Conservation (phyloP, 2,797 vertebrate genomes). For the Distichodus sexfasciatus region DNA sequence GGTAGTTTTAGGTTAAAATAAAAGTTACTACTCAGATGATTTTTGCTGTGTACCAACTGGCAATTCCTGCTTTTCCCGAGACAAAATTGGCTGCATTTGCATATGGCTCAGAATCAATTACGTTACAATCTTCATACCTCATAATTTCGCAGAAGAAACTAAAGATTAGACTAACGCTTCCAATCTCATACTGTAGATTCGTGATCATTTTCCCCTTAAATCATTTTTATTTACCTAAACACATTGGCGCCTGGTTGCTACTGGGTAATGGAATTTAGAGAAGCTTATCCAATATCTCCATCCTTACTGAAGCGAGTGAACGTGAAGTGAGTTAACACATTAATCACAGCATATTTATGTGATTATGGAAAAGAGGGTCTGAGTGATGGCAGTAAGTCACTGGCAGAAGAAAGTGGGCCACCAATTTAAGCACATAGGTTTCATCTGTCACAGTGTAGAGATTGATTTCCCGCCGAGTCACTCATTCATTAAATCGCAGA, state of each 20-base stretch:
- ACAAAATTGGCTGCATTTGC: too few species aligned
- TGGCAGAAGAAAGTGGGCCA: slow-evolving; percentile 6
- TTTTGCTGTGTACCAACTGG: too few species aligned
- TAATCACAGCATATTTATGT: slow-evolving; percentile 40
- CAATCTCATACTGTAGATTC: background rate
- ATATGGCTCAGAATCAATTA: too few species aligned
- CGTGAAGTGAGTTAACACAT: slow-evolving; percentile 30
- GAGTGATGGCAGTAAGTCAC: slow-evolving; percentile 28
- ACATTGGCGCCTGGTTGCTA: background rate
- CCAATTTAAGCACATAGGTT: slow-evolving; percentile 25
- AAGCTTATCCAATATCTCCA: slow-evolving; percentile 9
- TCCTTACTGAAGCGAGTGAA: slow-evolving; percentile 15
- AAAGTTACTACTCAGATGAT: too few species aligned
- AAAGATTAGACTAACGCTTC: too few species aligned
- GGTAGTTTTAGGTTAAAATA: too few species aligned
- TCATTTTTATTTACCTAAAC: background rate
- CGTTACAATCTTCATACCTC: too few species aligned
- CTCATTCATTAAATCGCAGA: slow-evolving; percentile 30
- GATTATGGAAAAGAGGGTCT: slow-evolving; percentile 26
- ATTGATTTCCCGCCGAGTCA: slow-evolving; percentile 38
- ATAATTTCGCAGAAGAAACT: too few species aligned
- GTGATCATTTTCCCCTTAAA: background rate
- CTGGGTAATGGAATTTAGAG: slow-evolving; percentile 14
- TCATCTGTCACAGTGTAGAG: slow-evolving; percentile 24
- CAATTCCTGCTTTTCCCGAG: too few species aligned